These are phyloP conservation scores for Otus sunia DNA, from an alignment of 2,113 vertebrate species.

Conservation along the genomic window DNA sequence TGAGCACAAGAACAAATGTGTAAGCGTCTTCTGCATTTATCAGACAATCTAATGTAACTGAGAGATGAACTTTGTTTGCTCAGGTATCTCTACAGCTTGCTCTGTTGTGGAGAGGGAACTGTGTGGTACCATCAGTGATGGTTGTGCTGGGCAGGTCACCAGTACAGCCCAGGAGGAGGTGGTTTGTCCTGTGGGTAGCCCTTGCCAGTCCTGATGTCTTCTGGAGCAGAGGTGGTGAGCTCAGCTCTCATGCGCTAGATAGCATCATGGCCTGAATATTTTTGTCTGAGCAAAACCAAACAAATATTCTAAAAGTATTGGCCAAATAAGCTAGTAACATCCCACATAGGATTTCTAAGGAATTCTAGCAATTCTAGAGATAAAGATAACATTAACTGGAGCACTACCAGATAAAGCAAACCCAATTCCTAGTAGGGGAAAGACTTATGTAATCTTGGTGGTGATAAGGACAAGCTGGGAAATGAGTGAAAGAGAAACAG, in stretches of 20 bases:
- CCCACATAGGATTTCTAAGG: not conserved
- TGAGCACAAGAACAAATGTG: not conserved
- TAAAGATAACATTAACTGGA: conserved; percentile 15
- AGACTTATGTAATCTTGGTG: not conserved
- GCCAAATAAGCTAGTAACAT: not conserved
- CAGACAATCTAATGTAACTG: not conserved
- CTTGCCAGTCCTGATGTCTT: not conserved
- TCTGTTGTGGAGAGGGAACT: not conserved
- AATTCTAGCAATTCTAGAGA: conserved; percentile 17
- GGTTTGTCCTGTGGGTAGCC: not conserved
- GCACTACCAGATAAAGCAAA: not conserved
- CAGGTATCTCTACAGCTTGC: not conserved
- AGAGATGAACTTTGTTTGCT: not conserved
- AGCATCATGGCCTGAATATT: not conserved
- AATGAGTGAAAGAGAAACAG: not conserved
- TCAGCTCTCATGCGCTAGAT: not conserved
- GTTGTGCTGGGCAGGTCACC: not conserved
- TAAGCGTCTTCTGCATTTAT: not conserved
- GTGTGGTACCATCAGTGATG: not conserved
- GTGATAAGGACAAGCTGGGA: not conserved
- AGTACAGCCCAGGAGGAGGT: not conserved
- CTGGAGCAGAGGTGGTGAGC: not conserved
- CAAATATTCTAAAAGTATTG: not conserved
- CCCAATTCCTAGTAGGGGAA: not conserved
- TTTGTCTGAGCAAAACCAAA: not conserved